A percentile compares a stretch with the other conserved stretches of the same genome.
Conservation (phyloP, 64 coral and sea anemone genomes). For the Montipora foliosa region DNA sequence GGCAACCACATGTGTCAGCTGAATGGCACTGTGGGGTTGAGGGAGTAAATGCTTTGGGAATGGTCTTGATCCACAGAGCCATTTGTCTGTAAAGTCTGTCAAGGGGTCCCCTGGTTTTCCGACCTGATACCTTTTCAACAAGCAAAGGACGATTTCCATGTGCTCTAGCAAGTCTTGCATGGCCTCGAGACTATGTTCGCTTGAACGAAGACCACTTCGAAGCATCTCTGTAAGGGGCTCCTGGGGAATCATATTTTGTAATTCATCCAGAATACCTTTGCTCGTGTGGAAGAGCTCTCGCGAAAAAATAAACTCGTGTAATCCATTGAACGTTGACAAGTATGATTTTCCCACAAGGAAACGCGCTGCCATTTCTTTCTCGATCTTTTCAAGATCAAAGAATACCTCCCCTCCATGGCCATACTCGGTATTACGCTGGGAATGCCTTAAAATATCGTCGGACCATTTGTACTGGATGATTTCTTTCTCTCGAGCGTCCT, state of each 20-base stretch:
- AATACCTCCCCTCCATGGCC: slow-evolving; percentile 78
- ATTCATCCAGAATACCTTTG: slow-evolving; percentile 77
- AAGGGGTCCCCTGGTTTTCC: slow-evolving; percentile 70
- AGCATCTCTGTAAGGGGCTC: slow-evolving; percentile 50
- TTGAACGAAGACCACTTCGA: slow-evolving; percentile 55
- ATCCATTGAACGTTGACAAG: slow-evolving; percentile 51
- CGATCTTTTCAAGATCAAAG: slow-evolving; percentile 85
- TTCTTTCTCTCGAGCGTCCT: slow-evolving; percentile 93
- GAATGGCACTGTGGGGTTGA: slow-evolving; percentile 63
- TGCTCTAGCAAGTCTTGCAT: slow-evolving; percentile 83
- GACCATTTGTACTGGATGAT: slow-evolving; percentile 90
- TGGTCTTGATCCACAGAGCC: slow-evolving; percentile 70
- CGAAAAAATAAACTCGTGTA: slow-evolving; percentile 85
- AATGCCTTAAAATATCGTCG: slow-evolving; percentile 82
- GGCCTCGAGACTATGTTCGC: slow-evolving; percentile 63
- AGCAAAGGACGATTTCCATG: slow-evolving; percentile 88
- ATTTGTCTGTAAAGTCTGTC: slow-evolving; percentile 75
- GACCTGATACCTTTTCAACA: slow-evolving; percentile 67
- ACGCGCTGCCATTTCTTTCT: slow-evolving; percentile 74
- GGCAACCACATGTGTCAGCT: slow-evolving; percentile 83
- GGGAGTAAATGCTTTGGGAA: slow-evolving; percentile 85
- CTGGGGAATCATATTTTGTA: slow-evolving; percentile 80
- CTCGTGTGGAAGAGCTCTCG: slow-evolving; percentile 90
- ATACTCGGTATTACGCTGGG: slow-evolving; percentile 85
- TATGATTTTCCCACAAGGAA: slow-evolving; percentile 89